Conservation (phyloP, 2,797 vertebrate species). For the Oreortyx pictus region DNA sequence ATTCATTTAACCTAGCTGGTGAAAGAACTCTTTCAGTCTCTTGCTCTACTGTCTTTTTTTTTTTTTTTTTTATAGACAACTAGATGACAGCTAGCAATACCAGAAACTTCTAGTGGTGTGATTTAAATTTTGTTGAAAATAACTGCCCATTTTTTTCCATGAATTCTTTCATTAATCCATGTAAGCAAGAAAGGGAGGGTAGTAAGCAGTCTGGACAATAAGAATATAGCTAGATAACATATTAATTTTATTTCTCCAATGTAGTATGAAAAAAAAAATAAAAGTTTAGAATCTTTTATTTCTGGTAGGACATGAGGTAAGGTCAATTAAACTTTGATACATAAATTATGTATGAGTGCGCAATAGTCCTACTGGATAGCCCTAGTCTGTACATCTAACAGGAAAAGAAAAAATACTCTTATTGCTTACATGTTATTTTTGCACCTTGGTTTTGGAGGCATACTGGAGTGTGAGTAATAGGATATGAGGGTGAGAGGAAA, state of each 20-base stretch:
- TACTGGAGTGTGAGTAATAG: background rate
- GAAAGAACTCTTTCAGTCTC: background rate
- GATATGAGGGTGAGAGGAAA: background rate
- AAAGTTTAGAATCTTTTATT: background rate
- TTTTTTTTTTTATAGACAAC: background rate
- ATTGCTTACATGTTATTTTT: conserved; percentile 46
- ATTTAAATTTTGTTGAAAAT: background rate
- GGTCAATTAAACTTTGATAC: background rate
- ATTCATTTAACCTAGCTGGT: background rate
- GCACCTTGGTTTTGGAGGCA: background rate
- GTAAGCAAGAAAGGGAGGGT: background rate
- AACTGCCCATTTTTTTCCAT: background rate
- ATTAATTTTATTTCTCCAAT: background rate
- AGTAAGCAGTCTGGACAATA: background rate
- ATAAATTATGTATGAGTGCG: conserved; percentile 13
- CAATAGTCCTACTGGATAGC: background rate
- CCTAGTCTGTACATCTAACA: background rate
- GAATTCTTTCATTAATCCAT: background rate
- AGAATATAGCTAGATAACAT: background rate
- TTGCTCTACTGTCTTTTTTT: background rate
- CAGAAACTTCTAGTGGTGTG: background rate
- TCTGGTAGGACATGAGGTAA: background rate
- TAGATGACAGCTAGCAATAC: background rate
- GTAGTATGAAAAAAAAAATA: background rate
- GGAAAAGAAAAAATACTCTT: background rate